Evolutionary conservation across 2,888 invertebrate genomes (phyloP).

Genomic region (Cylloceria caligata): DNA sequence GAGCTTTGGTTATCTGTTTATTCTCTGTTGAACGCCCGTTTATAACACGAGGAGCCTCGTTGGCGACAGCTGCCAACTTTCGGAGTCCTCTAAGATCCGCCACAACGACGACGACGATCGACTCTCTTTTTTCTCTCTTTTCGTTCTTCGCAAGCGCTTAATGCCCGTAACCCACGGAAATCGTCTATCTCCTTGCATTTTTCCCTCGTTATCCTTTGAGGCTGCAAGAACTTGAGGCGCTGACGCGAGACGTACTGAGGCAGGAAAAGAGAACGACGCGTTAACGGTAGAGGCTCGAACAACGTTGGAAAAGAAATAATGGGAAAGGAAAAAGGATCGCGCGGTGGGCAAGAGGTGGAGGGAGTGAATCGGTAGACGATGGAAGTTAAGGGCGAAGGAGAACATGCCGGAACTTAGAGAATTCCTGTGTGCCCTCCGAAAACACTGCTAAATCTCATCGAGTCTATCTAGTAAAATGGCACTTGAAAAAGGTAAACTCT

Average conservation of each 20-base stretch:
- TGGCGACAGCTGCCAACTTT: constrained; percentile 66
- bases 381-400: not conserved
- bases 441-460: not conserved
- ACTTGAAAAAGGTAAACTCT: not conserved
- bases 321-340: constrained; percentile 29
- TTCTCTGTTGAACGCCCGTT: not conserved
- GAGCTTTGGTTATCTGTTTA: not conserved
- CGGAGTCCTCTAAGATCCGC: constrained; percentile 54
- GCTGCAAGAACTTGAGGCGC: constrained; percentile 35
- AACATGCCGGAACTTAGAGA: constrained; percentile 4
- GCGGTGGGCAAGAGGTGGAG: not conserved
- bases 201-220: constrained; percentile 67
- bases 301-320: constrained; percentile 59
- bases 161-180: constrained; percentile 56
- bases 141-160: constrained; percentile 26
- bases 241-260: constrained; percentile 28
- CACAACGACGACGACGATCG: not conserved
- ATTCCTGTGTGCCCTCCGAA: constrained; percentile 4
- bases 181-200: constrained; percentile 61
- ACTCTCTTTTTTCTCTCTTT: constrained; percentile 9
- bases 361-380: not conserved
- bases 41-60: constrained; percentile 3
- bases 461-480: not conserved
- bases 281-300: constrained; percentile 34
- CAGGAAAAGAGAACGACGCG: constrained; percentile 41